Evolutionary conservation across 2,113 vertebrate species (phyloP), one percentile per base, ranked within the genome.

Genomic region (Scalopus aquaticus): DNA sequence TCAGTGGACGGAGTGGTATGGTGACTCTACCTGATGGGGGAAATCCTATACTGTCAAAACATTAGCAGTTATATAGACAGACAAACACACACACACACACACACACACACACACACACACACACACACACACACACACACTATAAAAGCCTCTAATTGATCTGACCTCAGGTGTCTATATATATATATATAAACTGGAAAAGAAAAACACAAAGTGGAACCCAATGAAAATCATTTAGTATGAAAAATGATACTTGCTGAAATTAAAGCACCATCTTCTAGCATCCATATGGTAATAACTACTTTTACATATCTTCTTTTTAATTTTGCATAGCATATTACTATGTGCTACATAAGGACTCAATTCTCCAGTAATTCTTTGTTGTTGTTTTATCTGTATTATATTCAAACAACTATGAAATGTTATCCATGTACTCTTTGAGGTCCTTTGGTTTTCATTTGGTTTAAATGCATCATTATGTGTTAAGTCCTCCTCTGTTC

Each of bases 391-490:
- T 78, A 17, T 87, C 74, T 82, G 28, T 56, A 58, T 46, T 92
- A 11, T 44, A 56, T 62, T 87, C 16, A 49, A 69, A 62, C 51
- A 88, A 20, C 30, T 74, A 12, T 87, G 30, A 94, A 84, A 90
- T 37, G 3, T 81, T 88, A 67, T 85, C 3, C 44, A 20, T 49
- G 1, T 64, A 70, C 30, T 89, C 39, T 28, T 86, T 89, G 62
- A 78, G 73, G 30, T 62, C 22, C 80, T 60, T 85, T 72, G 73
- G 42, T 20, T 32, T 88, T 79, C n/a, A 78, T 88, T 69, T 95
- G 74, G 20, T 26, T 79, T 94, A 49, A 79, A 78, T 0, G 8
- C 24, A 86, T 81, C 73, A 78, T 93, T 91, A 62, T 62, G 64
- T 65, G 88, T 32, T 69, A 93, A 78, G 17, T 82, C 39, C 1